These are phyloP conservation scores for Anastrepha ludens DNA, from an alignment of 1,140 invertebrate genomes.

Conservation along the genomic window DNA sequence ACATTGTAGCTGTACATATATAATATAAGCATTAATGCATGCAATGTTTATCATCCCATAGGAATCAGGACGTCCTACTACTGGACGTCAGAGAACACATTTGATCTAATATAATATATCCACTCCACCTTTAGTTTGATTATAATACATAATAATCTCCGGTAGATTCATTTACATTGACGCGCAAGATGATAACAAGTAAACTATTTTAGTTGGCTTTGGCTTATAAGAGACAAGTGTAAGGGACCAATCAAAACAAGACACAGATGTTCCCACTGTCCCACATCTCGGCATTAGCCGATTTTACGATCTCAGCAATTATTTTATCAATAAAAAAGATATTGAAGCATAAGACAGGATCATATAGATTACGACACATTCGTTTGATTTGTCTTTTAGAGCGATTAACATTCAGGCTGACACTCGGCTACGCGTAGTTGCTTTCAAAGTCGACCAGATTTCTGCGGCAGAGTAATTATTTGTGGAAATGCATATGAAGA, in stretches of 20 bases:
- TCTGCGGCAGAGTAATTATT: too few relatives aligned
- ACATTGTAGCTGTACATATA: too few relatives aligned
- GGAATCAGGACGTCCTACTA: background rate
- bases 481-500: too few relatives aligned
- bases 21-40: too few relatives aligned
- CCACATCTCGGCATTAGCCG: constrained; percentile 11
- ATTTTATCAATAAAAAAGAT: background rate
- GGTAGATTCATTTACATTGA: too few relatives aligned
- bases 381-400: too few relatives aligned
- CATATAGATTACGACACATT: background rate
- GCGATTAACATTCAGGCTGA: too few relatives aligned
- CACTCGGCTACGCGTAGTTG: too few relatives aligned
- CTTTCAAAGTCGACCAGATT: too few relatives aligned
- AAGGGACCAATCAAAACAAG: constrained; percentile 66
- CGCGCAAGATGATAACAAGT: background rate
- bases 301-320: background rate
- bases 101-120: background rate
- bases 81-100: background rate
- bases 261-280: constrained; percentile 60
- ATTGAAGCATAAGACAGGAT: background rate
- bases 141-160: too few relatives aligned
- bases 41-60: too few relatives aligned
- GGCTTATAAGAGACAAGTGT: constrained; percentile 59
- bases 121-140: too few relatives aligned
- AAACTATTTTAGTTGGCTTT: background rate